Evolutionary conservation across 2,113 vertebrate genomes (phyloP), one percentile per base, ranked within the genome.

Genomic region (Ploceus nigricollis): DNA sequence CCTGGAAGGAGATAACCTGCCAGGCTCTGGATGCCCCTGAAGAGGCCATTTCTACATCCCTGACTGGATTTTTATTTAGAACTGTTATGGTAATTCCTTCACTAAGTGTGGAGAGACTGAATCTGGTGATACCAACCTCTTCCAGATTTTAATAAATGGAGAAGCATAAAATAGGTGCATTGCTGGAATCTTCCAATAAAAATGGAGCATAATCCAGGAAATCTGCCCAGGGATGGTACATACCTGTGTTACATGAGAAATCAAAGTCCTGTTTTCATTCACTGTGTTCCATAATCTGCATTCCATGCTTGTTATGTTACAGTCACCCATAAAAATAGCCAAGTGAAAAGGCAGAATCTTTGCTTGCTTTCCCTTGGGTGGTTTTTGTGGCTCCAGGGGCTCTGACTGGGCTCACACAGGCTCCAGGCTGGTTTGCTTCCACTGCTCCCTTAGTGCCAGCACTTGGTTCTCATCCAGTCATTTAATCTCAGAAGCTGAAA

Each of bases 401-500:
- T 95, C 61, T 71, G 68, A 7, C 50, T 85, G 2, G 2, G 57
- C 47, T 58, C 78, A 65, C 82, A 15, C 4, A 3, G 39, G 57
- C 87, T 91, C 57, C 88, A 56, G 79, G 18, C 83, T 87, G 91
- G 30, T 94, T 90, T 90, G 63, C 84, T 93, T 87, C 50, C 63
- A 23, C 85, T 44, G 73, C 87, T 83, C n/a, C 54, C 65, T 79
- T 69, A 6, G 66, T 87, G 91, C 95, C 91, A 97, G 85, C 87
- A 27, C 82, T 96, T 94, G 93, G 75, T 40, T 82, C 76, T 76
- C 81, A 61, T 82, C 93, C 95, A 97, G 91, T 51, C 60, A 66
- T 69, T 84, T 96, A 45, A 83, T 86, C 87, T 89, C 82, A 89
- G 92, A 71, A 92, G 88, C 87, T 96, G 93, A 90, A 96, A 84